Evolutionary conservation across 2,888 invertebrate genomes (phyloP).

Genomic region (Pimpla rufipes): DNA sequence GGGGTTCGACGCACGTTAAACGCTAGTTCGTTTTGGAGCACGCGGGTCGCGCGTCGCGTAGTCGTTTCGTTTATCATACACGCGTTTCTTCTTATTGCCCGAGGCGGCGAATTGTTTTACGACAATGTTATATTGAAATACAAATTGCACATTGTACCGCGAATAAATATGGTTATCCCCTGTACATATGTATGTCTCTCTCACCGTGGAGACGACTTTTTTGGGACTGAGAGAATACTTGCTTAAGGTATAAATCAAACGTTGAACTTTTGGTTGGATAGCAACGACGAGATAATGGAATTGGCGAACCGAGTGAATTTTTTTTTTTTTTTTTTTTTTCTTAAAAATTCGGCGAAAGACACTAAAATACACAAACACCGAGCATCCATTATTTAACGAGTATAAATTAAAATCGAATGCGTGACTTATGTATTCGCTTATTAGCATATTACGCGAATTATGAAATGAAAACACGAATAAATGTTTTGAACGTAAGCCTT

Average conservation of each 20-base stretch:
- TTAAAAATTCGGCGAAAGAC: constrained; percentile 2
- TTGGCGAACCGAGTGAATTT: constrained; percentile 19
- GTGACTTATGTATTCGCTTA: constrained; percentile 72
- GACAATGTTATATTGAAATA: constrained; percentile 55
- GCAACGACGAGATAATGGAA: constrained; percentile 48
- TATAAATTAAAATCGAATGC: constrained; percentile 66
- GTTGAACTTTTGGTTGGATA: constrained; percentile 59
- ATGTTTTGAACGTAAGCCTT: constrained; percentile 78
- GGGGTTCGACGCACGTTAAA: constrained; percentile 14
- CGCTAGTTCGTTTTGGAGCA: not conserved
- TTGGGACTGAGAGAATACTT: constrained; percentile 75
- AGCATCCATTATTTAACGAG: constrained; percentile 23
- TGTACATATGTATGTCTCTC: constrained; percentile 61
- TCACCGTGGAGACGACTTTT: constrained; percentile 66
- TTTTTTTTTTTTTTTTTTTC: no score
- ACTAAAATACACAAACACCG: constrained; percentile 1
- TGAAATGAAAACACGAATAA: constrained; percentile 77
- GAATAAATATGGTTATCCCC: constrained; percentile 64
- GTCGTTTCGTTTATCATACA: constrained; percentile 48
- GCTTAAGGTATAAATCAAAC: constrained; percentile 56
- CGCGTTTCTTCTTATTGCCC: constrained; percentile 47
- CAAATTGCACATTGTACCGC: constrained; percentile 63
- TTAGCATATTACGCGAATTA: constrained; percentile 75
- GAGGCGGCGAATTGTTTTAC: constrained; percentile 61
- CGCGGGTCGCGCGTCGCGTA: constrained; percentile 4